Evolutionary conservation across 1,140 invertebrate species (phyloP).

Genomic region (Drosophila mojavensis): DNA sequence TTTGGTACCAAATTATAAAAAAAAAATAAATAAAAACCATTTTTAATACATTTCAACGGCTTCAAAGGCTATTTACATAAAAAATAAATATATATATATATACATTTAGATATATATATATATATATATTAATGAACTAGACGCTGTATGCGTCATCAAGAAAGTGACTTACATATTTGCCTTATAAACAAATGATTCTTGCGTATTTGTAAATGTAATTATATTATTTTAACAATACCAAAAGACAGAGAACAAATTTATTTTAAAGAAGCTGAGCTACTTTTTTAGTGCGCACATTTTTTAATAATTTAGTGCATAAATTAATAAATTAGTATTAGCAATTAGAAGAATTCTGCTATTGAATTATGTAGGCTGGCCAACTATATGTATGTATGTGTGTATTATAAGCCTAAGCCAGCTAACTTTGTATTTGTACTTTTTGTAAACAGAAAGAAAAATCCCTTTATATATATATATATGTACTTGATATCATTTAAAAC

Average conservation of each 20-base stretch:
- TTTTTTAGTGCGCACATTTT: slow-evolving; percentile 59
- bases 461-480: slow-evolving; percentile 14
- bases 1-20: slow-evolving; percentile 49
- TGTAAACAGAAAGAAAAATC: slow-evolving; percentile 37
- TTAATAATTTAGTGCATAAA: slow-evolving; percentile 52
- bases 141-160: slow-evolving; percentile 72
- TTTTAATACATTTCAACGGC: slow-evolving; percentile 61
- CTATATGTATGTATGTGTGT: slow-evolving; percentile 4
- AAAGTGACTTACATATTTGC: slow-evolving; percentile 69
- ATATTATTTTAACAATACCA: slow-evolving; percentile 2
- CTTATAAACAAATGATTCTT: slow-evolving; percentile 63
- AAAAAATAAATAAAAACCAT: slow-evolving; percentile 31
- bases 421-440: slow-evolving; percentile 38
- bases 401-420: slow-evolving; percentile 27
- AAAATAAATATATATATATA: slow-evolving; percentile 43
- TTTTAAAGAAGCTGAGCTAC: slow-evolving; percentile 19
- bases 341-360: slow-evolving; percentile 6
- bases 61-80: slow-evolving; percentile 42
- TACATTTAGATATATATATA: slow-evolving; percentile 22
- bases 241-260: slow-evolving; percentile 24
- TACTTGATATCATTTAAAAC: slow-evolving; percentile 59
- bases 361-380: neutral
- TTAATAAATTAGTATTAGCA: slow-evolving; percentile 23
- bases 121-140: slow-evolving; percentile 50
- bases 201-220: slow-evolving; percentile 28